A percentile compares a stretch with the other conserved stretches of the same genome.
Evolutionary conservation across 2,113 vertebrate species (phyloP).

Genomic region (Strigops habroptila): DNA sequence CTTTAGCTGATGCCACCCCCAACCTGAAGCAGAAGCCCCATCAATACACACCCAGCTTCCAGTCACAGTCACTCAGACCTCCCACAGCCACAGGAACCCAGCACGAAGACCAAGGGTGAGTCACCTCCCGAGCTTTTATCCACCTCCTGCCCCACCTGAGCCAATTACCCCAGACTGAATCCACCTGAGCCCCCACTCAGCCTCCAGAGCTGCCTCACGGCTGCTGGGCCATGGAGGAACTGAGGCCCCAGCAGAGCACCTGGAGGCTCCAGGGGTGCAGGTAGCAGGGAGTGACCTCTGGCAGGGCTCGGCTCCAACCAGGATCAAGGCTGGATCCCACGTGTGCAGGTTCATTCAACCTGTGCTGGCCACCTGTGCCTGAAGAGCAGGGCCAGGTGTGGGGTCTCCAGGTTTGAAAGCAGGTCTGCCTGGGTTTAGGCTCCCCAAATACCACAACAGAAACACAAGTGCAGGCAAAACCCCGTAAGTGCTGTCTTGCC

Average conservation of each 20-base stretch:
- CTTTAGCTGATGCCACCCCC: neutral
- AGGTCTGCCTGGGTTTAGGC: neutral
- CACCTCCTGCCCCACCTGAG: neutral
- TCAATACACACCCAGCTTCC: accelerated
- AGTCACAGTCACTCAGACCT: neutral
- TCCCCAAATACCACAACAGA: neutral
- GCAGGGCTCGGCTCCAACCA: neutral
- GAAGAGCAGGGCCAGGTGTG: neutral
- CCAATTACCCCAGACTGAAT: accelerated
- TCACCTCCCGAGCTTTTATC: neutral
- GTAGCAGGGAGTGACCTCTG: neutral
- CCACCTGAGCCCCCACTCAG: neutral
- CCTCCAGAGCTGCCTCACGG: neutral
- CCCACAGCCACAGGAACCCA: neutral
- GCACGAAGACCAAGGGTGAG: accelerated
- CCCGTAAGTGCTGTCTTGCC: neutral
- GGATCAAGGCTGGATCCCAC: accelerated
- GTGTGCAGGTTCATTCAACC: too few species aligned
- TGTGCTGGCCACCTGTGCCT: accelerated
- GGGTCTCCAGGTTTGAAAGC: neutral
- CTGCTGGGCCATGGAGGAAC: neutral
- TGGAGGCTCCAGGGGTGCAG: neutral
- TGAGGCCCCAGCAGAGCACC: neutral
- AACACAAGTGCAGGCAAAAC: neutral
- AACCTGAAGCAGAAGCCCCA: neutral